phyloP scores from a whole-genome alignment of 1,140 invertebrate species.

The Drosophila carrolli region DNA sequence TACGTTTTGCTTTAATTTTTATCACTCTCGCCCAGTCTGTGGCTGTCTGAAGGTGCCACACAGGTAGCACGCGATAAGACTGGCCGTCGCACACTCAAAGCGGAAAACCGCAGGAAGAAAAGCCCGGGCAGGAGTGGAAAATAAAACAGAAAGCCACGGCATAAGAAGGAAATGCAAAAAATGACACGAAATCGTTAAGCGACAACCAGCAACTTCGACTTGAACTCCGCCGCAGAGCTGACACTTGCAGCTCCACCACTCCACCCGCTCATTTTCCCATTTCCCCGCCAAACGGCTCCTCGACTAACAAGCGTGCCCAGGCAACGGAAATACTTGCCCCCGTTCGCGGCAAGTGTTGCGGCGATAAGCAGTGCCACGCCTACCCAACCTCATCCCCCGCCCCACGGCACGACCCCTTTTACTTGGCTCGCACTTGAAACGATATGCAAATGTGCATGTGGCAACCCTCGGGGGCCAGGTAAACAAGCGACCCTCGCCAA shows the following conservation, averaged over 20 bases:
- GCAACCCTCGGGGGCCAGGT: constrained; percentile 39
- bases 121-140: constrained; percentile 11
- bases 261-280: constrained; percentile 2
- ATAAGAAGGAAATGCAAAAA: constrained; percentile 78
- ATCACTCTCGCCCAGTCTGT: constrained; percentile 40
- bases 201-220: constrained; percentile 34
- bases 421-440: constrained; percentile 49
- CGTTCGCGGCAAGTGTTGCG: constrained; percentile 67
- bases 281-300: constrained; percentile 2
- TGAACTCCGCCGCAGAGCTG: constrained; percentile 31
- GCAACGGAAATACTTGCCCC: constrained; percentile 75
- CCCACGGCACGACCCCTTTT: constrained; percentile 8
- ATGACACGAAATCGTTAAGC: constrained; percentile 82
- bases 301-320: constrained; percentile 73
- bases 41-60: constrained; percentile 63
- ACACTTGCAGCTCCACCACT: constrained; percentile 25
- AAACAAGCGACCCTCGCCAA: constrained; percentile 46
- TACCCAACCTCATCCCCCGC: constrained; percentile 15
- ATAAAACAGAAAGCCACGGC: constrained; percentile 64
- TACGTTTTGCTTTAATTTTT: constrained; percentile 53
- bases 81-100: constrained; percentile 54
- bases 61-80: constrained; percentile 73
- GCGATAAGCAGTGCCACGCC: constrained; percentile 69
- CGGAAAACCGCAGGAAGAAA: constrained; percentile 54
- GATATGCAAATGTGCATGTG: constrained; percentile 80